Percentiles rank a stretch among this genome's conserved stretches.
phyloP scores from a whole-genome alignment of 2,797 vertebrate species.

The Pogoniulus pusillus region DNA sequence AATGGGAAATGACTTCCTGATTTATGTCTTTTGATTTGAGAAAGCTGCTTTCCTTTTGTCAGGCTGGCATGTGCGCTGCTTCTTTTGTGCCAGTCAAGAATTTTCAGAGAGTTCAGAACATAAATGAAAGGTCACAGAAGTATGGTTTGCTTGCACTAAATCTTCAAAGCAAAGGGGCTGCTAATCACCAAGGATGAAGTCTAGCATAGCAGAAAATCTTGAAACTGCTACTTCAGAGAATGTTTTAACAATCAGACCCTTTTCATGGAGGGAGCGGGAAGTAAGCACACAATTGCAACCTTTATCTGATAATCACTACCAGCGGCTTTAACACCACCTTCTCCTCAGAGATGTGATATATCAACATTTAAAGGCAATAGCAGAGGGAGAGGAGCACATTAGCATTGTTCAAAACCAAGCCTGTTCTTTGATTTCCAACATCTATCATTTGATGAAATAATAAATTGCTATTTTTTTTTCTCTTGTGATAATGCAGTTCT shows the following conservation, averaged over 20 bases:
- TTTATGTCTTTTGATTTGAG: background rate
- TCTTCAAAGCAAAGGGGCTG: conserved; percentile 58
- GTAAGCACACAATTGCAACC: conserved; percentile 49
- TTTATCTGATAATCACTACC: conserved; percentile 37
- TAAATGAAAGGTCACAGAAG: conserved; percentile 67
- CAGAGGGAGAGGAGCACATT: background rate
- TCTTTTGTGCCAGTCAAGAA: conserved; percentile 56
- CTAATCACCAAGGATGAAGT: conserved; percentile 54
- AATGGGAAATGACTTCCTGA: background rate
- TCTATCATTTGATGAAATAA: conserved; percentile 9
- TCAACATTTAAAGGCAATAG: conserved; percentile 10
- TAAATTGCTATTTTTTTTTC: background rate
- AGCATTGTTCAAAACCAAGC: background rate
- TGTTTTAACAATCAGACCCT: conserved; percentile 59
- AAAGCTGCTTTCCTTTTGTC: conserved; percentile 22
- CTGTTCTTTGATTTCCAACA: background rate
- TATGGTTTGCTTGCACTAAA: conserved; percentile 55
- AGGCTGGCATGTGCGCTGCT: conserved; percentile 3
- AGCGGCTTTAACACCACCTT: background rate
- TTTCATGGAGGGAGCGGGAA: background rate
- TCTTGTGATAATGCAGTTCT: background rate
- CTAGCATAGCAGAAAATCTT: conserved; percentile 40
- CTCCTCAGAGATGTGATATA: background rate
- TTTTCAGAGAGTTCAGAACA: conserved; percentile 61
- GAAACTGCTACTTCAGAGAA: conserved; percentile 56